phyloP scores from a whole-genome alignment of 2,888 invertebrate species.

The Ochropleura plecta region DNA sequence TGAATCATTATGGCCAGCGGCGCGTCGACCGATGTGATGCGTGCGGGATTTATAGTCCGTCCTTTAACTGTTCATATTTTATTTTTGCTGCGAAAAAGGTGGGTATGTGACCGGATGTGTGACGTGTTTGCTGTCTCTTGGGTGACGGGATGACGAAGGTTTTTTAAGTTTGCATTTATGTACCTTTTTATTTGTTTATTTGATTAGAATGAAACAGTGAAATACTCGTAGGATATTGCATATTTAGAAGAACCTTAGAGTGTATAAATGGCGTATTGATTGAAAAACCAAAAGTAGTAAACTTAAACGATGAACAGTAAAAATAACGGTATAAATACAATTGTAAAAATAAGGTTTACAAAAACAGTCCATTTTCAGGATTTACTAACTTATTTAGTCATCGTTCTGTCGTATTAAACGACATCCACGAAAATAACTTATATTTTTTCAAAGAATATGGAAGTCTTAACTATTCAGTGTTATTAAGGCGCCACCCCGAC shows the following conservation, averaged over 20 bases:
- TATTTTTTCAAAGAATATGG: not conserved
- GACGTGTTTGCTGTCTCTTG: conserved; percentile 62
- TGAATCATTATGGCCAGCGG: conserved; percentile 89
- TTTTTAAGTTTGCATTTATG: conserved; percentile 32
- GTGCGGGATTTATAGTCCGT: conserved; percentile 82
- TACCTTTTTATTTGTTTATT: not conserved
- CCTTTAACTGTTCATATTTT: conserved; percentile 70
- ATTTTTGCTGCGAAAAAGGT: conserved; percentile 58
- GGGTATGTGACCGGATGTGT: conserved; percentile 39
- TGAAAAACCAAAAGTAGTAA: not conserved
- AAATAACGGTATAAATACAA: no score
- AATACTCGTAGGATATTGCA: not conserved
- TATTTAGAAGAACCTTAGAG: not conserved
- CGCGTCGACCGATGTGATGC: conserved; percentile 80
- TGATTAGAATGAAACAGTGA: not conserved
- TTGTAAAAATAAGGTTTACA: no score
- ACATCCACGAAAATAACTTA: not conserved
- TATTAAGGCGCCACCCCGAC: no score
- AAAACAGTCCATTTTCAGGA: not conserved
- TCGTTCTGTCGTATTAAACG: not conserved
- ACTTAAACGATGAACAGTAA: not conserved
- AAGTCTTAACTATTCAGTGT: no score
- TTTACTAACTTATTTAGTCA: not conserved
- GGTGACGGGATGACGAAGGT: conserved; percentile 58
- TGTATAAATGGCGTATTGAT: not conserved